These are phyloP conservation scores for Dryoscopus gambensis DNA, from an alignment of 2,113 vertebrate species.

Conservation along the genomic window DNA sequence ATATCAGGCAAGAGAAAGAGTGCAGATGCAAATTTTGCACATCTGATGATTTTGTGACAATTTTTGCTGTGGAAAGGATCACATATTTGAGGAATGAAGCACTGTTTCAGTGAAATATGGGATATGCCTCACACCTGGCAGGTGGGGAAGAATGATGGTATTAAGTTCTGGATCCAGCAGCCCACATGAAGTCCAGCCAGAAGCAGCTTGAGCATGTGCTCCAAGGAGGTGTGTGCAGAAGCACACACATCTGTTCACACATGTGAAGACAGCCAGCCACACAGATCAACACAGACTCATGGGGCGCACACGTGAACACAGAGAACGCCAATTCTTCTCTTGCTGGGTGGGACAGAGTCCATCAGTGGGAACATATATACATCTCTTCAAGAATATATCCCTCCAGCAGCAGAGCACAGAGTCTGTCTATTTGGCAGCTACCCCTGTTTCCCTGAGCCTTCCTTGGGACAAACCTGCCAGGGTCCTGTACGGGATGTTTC, in stretches of 20 bases:
- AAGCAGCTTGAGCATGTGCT: neutral
- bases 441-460: neutral
- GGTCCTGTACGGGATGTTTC: too few relatives aligned
- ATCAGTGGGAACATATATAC: neutral
- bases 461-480: neutral
- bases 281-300: neutral
- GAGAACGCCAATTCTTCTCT: neutral
- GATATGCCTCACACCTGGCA: rapidly evolving
- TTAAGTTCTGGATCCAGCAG: neutral
- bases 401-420: neutral
- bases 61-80: neutral
- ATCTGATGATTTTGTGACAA: rapidly evolving
- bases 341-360: neutral
- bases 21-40: neutral
- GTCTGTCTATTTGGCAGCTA: neutral
- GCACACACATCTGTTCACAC: rapidly evolving
- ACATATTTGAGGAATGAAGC: neutral
- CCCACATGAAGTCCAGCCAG: neutral
- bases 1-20: neutral
- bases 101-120: neutral
- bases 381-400: neutral
- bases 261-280: neutral
- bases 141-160: neutral
- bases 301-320: rapidly evolving
- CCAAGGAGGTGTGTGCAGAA: too few relatives aligned